Evolutionary conservation across 2,113 vertebrate genomes (phyloP).

Genomic region (Prolemur simus): DNA sequence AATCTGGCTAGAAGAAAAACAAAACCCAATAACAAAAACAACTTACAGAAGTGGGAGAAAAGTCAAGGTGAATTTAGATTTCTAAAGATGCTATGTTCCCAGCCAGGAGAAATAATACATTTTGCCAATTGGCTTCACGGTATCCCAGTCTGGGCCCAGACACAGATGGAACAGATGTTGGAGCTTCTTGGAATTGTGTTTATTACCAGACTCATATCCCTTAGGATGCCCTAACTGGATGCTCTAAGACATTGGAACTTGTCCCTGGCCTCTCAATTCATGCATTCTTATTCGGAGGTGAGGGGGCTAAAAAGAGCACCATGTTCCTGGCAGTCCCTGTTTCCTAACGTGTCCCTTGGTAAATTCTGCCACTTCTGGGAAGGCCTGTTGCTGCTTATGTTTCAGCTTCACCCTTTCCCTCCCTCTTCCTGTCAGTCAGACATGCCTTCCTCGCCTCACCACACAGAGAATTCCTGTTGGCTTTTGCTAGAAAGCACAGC

Average conservation of each 20-base stretch:
- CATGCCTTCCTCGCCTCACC: background rate
- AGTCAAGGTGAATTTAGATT: conserved; percentile 52
- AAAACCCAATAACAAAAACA: conserved; percentile 18
- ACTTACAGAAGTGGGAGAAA: background rate
- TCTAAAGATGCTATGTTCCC: conserved; percentile 10
- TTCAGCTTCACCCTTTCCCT: background rate
- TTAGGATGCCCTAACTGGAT: background rate
- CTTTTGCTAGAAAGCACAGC: background rate
- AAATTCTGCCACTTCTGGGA: conserved; percentile 12
- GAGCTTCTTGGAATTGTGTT: background rate
- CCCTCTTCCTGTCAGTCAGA: background rate
- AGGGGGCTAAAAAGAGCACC: background rate
- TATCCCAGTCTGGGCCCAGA: background rate
- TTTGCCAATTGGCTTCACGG: conserved; percentile 39
- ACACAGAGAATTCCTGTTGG: background rate
- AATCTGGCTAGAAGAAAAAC: background rate
- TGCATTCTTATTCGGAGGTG: background rate
- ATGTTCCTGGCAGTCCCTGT: background rate
- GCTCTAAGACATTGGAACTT: background rate
- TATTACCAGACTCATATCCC: background rate
- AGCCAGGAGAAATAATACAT: background rate
- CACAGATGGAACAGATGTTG: background rate
- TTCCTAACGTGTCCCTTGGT: background rate
- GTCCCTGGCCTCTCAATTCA: background rate
- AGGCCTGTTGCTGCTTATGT: background rate